Percentiles rank a stretch among this genome's conserved stretches.
Conservation (phyloP, 2,888 invertebrate genomes). For the Onchidella celtica region DNA sequence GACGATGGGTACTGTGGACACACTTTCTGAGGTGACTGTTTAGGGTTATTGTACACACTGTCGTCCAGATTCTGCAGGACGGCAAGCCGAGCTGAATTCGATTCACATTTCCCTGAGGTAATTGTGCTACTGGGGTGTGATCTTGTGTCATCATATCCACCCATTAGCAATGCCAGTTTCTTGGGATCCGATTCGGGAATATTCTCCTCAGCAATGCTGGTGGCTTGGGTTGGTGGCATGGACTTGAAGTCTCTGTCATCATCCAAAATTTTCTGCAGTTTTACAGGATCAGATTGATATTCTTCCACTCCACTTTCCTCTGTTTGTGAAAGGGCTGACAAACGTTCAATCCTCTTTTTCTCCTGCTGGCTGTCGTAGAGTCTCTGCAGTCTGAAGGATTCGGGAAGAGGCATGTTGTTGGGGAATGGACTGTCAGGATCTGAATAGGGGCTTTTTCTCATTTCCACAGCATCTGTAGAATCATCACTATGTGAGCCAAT, state of each 20-base stretch:
- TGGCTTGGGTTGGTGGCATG: not conserved
- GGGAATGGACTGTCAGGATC: conserved; percentile 50
- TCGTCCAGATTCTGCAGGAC: conserved; percentile 12
- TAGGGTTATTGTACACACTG: not conserved
- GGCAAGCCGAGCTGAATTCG: not conserved
- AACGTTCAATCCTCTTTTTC: conserved; percentile 28
- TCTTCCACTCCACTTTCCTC: not conserved
- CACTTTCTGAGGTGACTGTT: not conserved
- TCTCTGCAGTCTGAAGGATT: conserved; percentile 58
- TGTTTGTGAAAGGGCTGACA: conserved; percentile 15
- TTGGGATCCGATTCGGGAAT: conserved; percentile 57
- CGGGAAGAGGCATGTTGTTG: conserved; percentile 54
- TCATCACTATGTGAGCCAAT: not conserved
- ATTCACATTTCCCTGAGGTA: conserved; percentile 13
- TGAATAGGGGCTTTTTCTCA: not conserved
- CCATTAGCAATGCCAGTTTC: conserved; percentile 53
- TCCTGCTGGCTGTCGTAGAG: conserved; percentile 53
- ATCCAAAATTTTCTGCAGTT: not conserved
- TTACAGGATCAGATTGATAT: conserved; percentile 29
- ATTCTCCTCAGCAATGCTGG: not conserved
- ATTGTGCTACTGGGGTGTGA: no score
- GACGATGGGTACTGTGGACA: no score
- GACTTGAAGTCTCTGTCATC: not conserved
- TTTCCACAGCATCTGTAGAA: not conserved
- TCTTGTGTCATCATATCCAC: not conserved